Evolutionary conservation across 2,113 vertebrate genomes (phyloP), one percentile per base, ranked within the genome.

Genomic region (Aspiorhynchus laticeps): DNA sequence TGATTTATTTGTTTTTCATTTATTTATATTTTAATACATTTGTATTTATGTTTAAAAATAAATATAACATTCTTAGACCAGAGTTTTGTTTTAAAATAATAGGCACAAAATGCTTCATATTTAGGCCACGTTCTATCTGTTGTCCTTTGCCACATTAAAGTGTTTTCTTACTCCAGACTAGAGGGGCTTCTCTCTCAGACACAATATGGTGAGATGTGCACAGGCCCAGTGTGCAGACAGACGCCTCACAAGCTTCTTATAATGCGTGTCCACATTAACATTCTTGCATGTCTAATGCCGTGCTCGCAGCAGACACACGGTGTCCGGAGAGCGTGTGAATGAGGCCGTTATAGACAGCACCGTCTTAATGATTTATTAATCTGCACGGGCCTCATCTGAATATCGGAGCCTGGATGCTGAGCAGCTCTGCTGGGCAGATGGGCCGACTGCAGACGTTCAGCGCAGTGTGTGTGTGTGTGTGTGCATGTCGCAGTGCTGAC

Each of bases 201-300:
- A 94, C 91, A 94, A 91, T 93, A 93, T 92, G 94, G 89, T 85
- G 89, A 73, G 85, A 63, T 73, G 82, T 4, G 56, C 61, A 67
- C 3, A 69, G 76, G 77, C 33, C 46, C 63, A 78, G 59, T n/a
- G n/a, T 86, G 91, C 89, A 88, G 88, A 91, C 90, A 95, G 91
- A 93, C 63, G 85, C 63, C 79, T 86, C 94, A 96, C 91, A 94
- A 94, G 96, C 93, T 95, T 94, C 95, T 94, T 96, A 95, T 96
- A 96, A 95, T 56, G 63, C 95, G 95, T 96, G 95, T 96, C 95
- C 93, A 96, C 94, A 95, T 96, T 95, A 96, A 94, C 95, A 96
- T 98, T 97, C 94, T 95, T 96, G 96, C 96, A 96, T 95, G 94
- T 97, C 96, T 96, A 97, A 96, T 96, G 92, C 93, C 36, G 83